Percentiles rank a stretch among this genome's conserved stretches.
phyloP scores from a whole-genome alignment of 2,113 vertebrate genomes.

The Psephotus haematonotus region DNA sequence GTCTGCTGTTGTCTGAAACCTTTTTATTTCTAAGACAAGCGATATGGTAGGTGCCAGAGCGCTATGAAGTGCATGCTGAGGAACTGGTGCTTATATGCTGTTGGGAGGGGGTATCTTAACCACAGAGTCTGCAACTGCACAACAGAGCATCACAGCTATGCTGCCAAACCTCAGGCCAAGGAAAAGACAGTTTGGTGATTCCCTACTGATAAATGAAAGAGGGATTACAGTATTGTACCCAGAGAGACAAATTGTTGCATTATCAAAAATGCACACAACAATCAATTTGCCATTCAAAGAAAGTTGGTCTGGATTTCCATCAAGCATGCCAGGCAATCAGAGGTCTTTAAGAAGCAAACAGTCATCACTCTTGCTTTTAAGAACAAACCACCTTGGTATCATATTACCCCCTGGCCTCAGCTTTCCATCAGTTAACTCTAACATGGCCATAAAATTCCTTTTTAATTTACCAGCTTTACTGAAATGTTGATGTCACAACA shows the following conservation, averaged over 20 bases:
- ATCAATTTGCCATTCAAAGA: slow-evolving; percentile 24
- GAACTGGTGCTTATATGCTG: rapidly evolving
- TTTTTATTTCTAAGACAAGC: not conserved
- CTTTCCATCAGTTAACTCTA: not conserved
- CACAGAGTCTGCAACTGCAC: not conserved
- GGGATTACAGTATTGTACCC: not conserved
- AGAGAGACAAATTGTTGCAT: not conserved
- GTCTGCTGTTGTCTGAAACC: not conserved
- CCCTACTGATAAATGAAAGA: not conserved
- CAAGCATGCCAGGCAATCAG: not conserved
- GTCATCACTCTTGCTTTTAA: not conserved
- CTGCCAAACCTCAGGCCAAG: not conserved
- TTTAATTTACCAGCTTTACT: not conserved
- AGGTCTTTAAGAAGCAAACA: not conserved
- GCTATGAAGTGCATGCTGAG: not conserved
- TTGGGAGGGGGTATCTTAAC: not conserved
- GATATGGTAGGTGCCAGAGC: not conserved
- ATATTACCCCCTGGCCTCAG: not conserved
- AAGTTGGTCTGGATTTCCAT: not conserved
- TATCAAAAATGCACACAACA: slow-evolving; percentile 8
- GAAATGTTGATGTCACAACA: not conserved
- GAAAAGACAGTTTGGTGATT: not conserved
- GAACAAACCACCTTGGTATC: not conserved
- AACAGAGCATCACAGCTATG: not conserved
- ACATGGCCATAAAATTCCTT: not conserved